Base-by-base conservation (phyloP, 2,888 invertebrate genomes). In the Scotopteryx bipunctaria region DNA sequence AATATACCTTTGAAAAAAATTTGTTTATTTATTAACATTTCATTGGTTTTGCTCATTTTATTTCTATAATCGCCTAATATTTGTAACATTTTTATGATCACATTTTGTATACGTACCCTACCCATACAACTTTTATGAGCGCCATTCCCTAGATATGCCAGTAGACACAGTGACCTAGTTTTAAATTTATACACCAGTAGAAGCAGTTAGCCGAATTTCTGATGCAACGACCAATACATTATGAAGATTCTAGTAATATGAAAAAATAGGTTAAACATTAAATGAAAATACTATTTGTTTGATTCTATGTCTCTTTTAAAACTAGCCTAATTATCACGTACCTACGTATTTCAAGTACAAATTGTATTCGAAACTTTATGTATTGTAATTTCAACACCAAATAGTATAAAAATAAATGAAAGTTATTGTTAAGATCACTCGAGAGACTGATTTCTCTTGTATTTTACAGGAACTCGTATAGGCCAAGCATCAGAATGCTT, bases 401-500 rank as follows among this genome's bases (percentile, higher is more conserved):
- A n/a, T n/a, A n/a, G n/a, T n/a, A n/a, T n/a, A n/a, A n/a, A n/a
- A n/a, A n/a, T n/a, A n/a, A n/a, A n/a, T n/a, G n/a, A n/a, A n/a
- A n/a, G n/a, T n/a, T n/a, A n/a, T n/a, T n/a, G n/a, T n/a, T n/a
- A n/a, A n/a, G n/a, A n/a, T n/a, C n/a, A n/a, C n/a, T n/a, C n/a
- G n/a, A n/a, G n/a, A n/a, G n/a, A n/a, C 19, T 19, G 4, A 19
- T 19, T 19, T 19, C 6, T 19, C 6, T 19, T 63, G 23, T 42
- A 42, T 15, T 32, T 38, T 91, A 16, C 81, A 98, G 98, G 98
- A 51, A 99, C 98, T 45, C 94, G 98, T 68, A 97, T 99, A 79
- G 98, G 98, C 14, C 98, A 98, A 90, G 98, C 98, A 31, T 98
- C 98, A 27, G 99, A 99, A 92, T 98, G 99, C 88, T 99, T 99